Evolutionary conservation across 2,113 vertebrate genomes (phyloP).

Genomic region (Todiramphus chloris): DNA sequence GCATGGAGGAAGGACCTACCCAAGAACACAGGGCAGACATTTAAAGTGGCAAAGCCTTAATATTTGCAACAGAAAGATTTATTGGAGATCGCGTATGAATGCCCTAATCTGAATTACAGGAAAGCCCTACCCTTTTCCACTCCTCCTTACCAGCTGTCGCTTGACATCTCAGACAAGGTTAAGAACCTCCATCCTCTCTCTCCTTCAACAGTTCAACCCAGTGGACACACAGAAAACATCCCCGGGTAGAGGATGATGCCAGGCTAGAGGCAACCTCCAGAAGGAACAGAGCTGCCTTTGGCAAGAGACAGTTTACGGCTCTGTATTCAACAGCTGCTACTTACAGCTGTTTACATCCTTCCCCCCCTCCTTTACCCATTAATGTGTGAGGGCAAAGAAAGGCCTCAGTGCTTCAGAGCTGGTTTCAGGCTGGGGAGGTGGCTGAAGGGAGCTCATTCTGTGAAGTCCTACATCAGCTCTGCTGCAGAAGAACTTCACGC

Average conservation of each 20-base stretch:
- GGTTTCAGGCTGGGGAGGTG: background rate
- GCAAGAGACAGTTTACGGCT: background rate
- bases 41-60: background rate
- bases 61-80: background rate
- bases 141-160: background rate
- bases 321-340: conserved; percentile 14
- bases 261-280: background rate
- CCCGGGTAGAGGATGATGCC: fast-evolving
- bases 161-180: background rate
- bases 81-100: fast-evolving
- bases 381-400: background rate
- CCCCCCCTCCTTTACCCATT: background rate
- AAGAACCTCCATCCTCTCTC: background rate
- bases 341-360: conserved; percentile 34
- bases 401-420: background rate
- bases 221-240: background rate
- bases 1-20: background rate
- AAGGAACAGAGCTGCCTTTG: background rate
- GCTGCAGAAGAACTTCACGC: background rate
- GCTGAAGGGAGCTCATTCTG: background rate
- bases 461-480: background rate
- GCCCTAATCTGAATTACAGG: background rate
- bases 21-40: background rate
- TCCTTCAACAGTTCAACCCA: background rate
- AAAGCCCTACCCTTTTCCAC: background rate